Base-by-base conservation (phyloP, 2,797 vertebrate species). In the Astyanax mexicanus region DNA sequence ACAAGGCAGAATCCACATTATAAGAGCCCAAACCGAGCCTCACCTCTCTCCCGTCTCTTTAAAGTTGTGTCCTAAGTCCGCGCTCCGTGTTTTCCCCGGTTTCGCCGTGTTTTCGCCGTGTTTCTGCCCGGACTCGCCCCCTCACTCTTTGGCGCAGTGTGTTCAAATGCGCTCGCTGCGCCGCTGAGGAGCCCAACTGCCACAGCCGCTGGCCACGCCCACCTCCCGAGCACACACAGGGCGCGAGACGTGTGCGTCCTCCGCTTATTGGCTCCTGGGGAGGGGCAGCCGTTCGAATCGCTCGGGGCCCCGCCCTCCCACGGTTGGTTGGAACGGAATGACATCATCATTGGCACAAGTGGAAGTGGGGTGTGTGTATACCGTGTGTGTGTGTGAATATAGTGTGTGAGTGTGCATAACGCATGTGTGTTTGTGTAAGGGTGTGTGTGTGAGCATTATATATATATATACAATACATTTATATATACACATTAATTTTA, bases 341-440 rank as follows among this genome's bases (percentile, higher is more conserved):
- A 90, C 89, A 88, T 92, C 89, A 88, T 92, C 85, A 92, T 90
- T 84, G 83, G 78, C 78, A 77, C 69, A 64, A 77, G 70, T 61
- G 66, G 67, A 68, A 79, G 49, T 69, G 76, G 51, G 61, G 11
- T 15, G 27, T 32, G 27, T 32, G 6, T 58, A 15, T 35, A 27
- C 45, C 25, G 32, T 29, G 13, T 23, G 1, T 8, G 13, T 54
- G 65, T 25, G 54, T 29, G 15, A 75, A 61, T 65, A 23, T 65
- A 23, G 49, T 32, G 54, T 42, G 60, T 61, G 10, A 15, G 23
- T 55, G 12, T 29, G 10, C n/a, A n/a, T 65, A 23, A 49, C 32
- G 54, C 42, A 60, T 61, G 10, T 15, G 23, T 55, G 12, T 29
- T 10, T 17, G 13, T 54, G 65, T 25, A 65, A 65, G 23, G 52